Conservation (phyloP, 2,888 invertebrate genomes). For the Lottia gigantea region DNA sequence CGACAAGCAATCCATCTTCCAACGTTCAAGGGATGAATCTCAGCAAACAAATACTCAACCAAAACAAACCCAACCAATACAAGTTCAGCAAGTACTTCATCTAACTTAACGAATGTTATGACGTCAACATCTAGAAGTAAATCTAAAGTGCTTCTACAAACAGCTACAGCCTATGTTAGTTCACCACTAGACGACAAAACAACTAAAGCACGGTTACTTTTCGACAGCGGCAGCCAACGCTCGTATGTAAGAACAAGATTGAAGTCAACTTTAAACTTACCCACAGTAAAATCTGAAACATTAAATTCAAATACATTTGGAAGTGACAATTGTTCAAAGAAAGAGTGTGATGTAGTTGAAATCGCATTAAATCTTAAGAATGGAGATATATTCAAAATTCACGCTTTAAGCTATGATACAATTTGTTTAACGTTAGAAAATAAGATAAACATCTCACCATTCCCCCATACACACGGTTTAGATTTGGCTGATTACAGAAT, state of each 20-base stretch:
- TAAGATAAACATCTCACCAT: neutral
- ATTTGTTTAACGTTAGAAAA: neutral
- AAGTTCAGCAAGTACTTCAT: neutral
- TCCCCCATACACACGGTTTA: neutral
- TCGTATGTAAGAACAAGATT: neutral
- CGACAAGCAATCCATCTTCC: neutral
- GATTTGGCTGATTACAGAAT: neutral
- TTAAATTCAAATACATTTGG: conserved; percentile 10
- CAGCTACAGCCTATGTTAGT: conserved; percentile 6
- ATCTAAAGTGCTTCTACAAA: conserved; percentile 7
- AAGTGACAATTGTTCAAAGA: conserved; percentile 7
- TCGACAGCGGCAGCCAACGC: conserved; percentile 12
- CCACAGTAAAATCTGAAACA: neutral
- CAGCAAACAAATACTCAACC: neutral
- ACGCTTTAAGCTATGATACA: neutral
- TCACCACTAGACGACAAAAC: neutral
- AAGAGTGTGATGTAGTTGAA: neutral
- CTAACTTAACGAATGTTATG: neutral
- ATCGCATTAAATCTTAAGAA: neutral
- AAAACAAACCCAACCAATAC: neutral
- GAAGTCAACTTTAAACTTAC: neutral
- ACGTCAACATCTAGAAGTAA: conserved; percentile 5
- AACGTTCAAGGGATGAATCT: no score
- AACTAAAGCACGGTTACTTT: neutral
- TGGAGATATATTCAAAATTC: neutral